Evolutionary conservation across 1,140 invertebrate species (phyloP).

Genomic region (Aphelinus certus): DNA sequence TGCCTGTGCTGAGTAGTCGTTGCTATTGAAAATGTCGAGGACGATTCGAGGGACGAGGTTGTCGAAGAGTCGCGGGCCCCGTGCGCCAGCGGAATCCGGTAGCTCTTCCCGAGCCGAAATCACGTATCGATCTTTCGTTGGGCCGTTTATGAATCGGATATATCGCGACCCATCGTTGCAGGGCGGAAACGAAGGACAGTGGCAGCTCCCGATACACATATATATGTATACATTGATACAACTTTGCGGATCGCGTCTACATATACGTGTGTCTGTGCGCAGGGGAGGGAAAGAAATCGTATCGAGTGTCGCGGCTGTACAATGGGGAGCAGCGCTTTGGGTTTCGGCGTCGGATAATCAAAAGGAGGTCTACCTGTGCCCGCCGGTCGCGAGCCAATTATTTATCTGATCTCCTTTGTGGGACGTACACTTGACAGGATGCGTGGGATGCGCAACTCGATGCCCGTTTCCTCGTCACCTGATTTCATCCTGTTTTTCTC

Average conservation of each 20-base stretch:
- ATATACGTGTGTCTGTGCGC: too few species aligned
- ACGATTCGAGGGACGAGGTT: too few species aligned
- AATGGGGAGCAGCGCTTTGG: slow-evolving; percentile 41
- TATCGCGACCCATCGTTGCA: too few species aligned
- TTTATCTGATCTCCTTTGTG: slow-evolving; percentile 63
- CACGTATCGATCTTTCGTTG: too few species aligned
- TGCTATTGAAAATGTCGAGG: too few species aligned
- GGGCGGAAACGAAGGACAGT: slow-evolving; percentile 13
- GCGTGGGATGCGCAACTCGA: slow-evolving; percentile 62
- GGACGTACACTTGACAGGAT: slow-evolving; percentile 63
- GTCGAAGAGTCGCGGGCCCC: too few species aligned
- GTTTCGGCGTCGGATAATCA: slow-evolving; percentile 52
- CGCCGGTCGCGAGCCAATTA: slow-evolving; percentile 61
- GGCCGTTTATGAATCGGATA: too few species aligned
- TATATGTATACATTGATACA: too few species aligned
- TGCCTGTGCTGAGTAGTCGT: too few species aligned
- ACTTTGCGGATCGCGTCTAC: too few species aligned
- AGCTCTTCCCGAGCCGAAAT: too few species aligned
- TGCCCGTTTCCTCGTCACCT: slow-evolving; percentile 62
- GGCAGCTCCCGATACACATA: neutral
- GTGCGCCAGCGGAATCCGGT: too few species aligned
- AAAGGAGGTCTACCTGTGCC: slow-evolving; percentile 60
- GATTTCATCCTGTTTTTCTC: slow-evolving; percentile 49
- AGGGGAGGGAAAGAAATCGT: slow-evolving; percentile 48
- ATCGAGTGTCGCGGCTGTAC: slow-evolving; percentile 55